These are phyloP conservation scores for Ceratina japonica DNA, from an alignment of 1,140 invertebrate genomes.

Conservation along the genomic window DNA sequence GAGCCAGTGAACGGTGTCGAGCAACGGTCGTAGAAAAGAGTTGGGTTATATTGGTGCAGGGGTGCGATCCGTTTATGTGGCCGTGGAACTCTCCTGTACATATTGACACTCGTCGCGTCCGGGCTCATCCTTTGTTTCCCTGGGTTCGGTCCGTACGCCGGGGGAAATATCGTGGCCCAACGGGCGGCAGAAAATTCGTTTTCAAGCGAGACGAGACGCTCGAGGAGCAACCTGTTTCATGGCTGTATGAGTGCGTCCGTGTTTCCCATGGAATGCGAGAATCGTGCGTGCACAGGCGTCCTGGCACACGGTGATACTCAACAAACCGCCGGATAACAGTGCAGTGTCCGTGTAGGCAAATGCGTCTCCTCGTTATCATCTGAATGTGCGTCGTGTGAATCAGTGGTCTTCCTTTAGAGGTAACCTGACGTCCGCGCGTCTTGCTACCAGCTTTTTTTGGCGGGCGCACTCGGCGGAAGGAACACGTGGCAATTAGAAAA, in stretches of 20 bases:
- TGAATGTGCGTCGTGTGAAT: conserved; percentile 5
- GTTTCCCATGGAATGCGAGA: conserved; percentile 58
- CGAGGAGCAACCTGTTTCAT: conserved; percentile 50
- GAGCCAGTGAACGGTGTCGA: not conserved
- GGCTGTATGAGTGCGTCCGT: conserved; percentile 18
- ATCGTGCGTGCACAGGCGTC: conserved; percentile 52
- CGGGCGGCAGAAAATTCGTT: conserved; percentile 42
- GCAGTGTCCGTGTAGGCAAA: conserved; percentile 22
- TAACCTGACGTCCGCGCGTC: conserved; percentile 11
- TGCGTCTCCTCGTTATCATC: conserved; percentile 17
- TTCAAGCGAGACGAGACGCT: conserved; percentile 22
- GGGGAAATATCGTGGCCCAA: conserved; percentile 29
- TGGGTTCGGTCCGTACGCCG: not conserved
- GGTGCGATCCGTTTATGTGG: conserved; percentile 46
- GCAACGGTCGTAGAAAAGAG: conserved; percentile 6
- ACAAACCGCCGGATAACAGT: conserved; percentile 34
- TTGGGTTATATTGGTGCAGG: not conserved
- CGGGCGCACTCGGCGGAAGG: not conserved
- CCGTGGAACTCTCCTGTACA: conserved; percentile 9
- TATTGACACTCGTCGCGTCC: conserved; percentile 28
- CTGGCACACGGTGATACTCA: conserved; percentile 44
- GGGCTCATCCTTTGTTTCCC: conserved; percentile 11
- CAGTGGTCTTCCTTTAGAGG: conserved; percentile 24
- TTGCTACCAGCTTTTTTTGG: not conserved
- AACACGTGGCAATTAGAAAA: conserved; percentile 27